phyloP scores from a whole-genome alignment of 1,140 invertebrate species.

The Epicauta chinensis region DNA sequence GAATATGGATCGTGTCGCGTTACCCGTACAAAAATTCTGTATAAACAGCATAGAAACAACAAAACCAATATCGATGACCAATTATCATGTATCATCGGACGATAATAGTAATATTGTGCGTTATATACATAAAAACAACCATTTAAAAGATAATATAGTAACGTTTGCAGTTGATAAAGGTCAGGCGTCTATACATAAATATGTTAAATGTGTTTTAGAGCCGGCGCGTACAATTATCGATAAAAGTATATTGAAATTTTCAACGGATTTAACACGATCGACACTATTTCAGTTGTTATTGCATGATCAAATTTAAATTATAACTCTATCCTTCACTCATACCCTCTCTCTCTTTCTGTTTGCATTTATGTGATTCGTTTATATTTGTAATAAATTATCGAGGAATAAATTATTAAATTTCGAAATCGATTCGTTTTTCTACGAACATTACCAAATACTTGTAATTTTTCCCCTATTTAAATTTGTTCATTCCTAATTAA shows the following conservation, averaged over 20 bases:
- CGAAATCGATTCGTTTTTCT: neutral
- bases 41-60: constrained; percentile 30
- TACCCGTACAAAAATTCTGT: constrained; percentile 41
- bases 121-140: constrained; percentile 20
- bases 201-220: constrained; percentile 30
- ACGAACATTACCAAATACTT: too few relatives aligned
- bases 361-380: neutral
- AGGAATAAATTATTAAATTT: neutral
- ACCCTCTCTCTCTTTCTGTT: too few relatives aligned
- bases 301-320: constrained; percentile 22
- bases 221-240: constrained; percentile 15
- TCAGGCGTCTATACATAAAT: constrained; percentile 30
- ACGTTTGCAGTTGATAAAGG: constrained; percentile 18
- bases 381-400: neutral
- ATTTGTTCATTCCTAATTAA: too few relatives aligned
- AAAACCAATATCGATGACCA: constrained; percentile 36
- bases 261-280: constrained; percentile 35
- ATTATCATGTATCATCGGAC: constrained; percentile 35
- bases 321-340: too few relatives aligned
- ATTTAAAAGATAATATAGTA: constrained; percentile 11
- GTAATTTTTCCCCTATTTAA: too few relatives aligned
- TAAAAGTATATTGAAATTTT: constrained; percentile 33
- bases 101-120: constrained; percentile 22
- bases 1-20: constrained; percentile 23
- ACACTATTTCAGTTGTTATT: constrained; percentile 34